A percentile compares a stretch with the other conserved stretches of the same genome.
Conservation (phyloP, 2,888 invertebrate genomes). For the Rhagophthalmus giganteus region DNA sequence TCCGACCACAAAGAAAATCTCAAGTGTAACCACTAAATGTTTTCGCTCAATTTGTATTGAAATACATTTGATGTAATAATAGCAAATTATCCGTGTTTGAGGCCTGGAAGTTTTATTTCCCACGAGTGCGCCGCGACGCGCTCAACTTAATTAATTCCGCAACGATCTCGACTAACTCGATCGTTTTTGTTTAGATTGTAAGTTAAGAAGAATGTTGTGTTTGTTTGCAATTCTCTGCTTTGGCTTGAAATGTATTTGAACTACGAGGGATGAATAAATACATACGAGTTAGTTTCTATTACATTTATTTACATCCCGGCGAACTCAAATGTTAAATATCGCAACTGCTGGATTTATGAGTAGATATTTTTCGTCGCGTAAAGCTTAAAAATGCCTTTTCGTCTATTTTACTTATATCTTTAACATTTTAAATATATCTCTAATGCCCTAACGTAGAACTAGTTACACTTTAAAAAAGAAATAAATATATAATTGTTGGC, state of each 20-base stretch:
- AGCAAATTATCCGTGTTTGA: slow-evolving; percentile 23
- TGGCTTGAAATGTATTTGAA: slow-evolving; percentile 16
- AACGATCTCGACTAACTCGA: slow-evolving; percentile 47
- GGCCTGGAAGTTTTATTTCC: slow-evolving; percentile 29
- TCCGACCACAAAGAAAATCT: slow-evolving; percentile 8
- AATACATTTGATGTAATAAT: slow-evolving; percentile 32
- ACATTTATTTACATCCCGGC: not conserved
- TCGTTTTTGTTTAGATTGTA: slow-evolving; percentile 51
- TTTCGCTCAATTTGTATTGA: slow-evolving; percentile 29
- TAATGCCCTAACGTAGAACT: too few relatives aligned
- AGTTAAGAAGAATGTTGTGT: slow-evolving; percentile 55
- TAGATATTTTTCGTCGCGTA: too few relatives aligned
- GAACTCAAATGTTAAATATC: too few relatives aligned
- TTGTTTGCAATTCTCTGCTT: slow-evolving; percentile 48
- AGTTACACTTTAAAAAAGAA: too few relatives aligned
- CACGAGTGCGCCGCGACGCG: slow-evolving; percentile 34
- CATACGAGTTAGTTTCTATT: slow-evolving; percentile 17
- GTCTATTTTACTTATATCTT: too few relatives aligned
- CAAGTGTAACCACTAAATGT: slow-evolving; percentile 24
- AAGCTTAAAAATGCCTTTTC: too few relatives aligned
- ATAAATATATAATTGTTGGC: too few relatives aligned
- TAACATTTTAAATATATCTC: too few relatives aligned
- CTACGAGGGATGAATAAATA: slow-evolving; percentile 24
- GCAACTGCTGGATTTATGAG: too few relatives aligned
- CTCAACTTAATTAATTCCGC: slow-evolving; percentile 49